Evolutionary conservation across 2,797 vertebrate genomes (phyloP).

Genomic region (Gambelia wislizenii): DNA sequence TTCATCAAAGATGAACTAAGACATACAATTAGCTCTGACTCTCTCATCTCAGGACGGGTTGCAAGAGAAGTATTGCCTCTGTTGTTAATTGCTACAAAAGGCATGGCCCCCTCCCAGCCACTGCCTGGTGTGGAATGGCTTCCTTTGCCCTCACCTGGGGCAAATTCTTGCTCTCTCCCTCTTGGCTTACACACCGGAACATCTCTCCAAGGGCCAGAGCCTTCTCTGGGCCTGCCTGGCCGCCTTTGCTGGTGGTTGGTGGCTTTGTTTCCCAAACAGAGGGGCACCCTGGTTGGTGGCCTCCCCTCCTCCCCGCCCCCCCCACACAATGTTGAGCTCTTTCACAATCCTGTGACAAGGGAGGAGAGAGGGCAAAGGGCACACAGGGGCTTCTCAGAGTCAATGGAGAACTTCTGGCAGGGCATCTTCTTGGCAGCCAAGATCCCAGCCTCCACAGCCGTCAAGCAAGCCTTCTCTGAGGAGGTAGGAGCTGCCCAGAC

Average conservation of each 20-base stretch:
- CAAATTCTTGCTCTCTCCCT: neutral
- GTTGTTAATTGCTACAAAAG: constrained; percentile 40
- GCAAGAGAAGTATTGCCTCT: constrained; percentile 64
- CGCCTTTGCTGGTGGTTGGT: neutral
- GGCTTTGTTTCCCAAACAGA: neutral
- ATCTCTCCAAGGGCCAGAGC: neutral
- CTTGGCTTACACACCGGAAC: fast-evolving
- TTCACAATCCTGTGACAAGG: neutral
- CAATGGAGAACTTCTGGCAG: neutral
- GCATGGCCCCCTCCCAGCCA: neutral
- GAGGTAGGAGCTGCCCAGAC: neutral
- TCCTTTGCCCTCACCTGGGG: fast-evolving
- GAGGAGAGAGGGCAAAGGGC: neutral
- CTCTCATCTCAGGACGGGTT: constrained; percentile 48
- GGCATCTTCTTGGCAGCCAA: no score
- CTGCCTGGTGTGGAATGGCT: neutral
- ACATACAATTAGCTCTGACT: constrained; percentile 69
- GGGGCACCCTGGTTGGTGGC: constrained; percentile 44
- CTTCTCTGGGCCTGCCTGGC: neutral
- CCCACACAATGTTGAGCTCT: neutral
- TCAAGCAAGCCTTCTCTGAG: neutral
- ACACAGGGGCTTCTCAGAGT: neutral
- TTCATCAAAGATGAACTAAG: constrained; percentile 75
- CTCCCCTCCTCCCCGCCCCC: no score
- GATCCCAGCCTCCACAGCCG: neutral